Conservation (phyloP, 2,113 vertebrate genomes). For the Gavialis gangeticus region DNA sequence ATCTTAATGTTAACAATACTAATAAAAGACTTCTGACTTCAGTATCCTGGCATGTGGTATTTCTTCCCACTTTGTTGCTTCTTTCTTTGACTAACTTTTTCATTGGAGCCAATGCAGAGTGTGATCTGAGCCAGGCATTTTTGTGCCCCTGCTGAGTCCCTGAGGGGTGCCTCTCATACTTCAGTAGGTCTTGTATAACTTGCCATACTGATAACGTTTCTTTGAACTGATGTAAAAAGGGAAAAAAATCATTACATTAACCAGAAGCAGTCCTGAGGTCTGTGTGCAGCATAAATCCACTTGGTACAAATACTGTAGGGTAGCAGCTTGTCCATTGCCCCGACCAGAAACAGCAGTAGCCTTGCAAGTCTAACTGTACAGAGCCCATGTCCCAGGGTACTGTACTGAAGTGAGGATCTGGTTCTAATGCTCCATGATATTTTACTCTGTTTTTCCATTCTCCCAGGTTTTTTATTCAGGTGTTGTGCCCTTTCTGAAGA, state of each 20-base stretch:
- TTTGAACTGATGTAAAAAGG: not conserved
- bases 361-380: not conserved
- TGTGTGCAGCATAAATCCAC: not conserved
- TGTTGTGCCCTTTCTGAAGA: not conserved
- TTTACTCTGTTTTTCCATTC: not conserved
- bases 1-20: not conserved
- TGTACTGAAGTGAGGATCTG: not conserved
- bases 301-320: not conserved
- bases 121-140: not conserved
- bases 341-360: not conserved
- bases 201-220: not conserved
- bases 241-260: not conserved
- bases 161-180: not conserved
- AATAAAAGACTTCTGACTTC: slow-evolving; percentile 30
- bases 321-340: not conserved
- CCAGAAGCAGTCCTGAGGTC: not conserved
- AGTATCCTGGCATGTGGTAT: not conserved
- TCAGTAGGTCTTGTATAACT: not conserved
- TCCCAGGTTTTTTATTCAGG: not conserved
- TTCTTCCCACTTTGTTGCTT: not conserved
- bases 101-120: too few relatives aligned
- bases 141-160: too few relatives aligned
- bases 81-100: not conserved
- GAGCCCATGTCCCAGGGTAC: not conserved
- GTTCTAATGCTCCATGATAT: not conserved